A percentile compares a stretch with the other conserved stretches of the same genome.
Conservation (phyloP, 2,113 vertebrate genomes). For the Azemiops feae region DNA sequence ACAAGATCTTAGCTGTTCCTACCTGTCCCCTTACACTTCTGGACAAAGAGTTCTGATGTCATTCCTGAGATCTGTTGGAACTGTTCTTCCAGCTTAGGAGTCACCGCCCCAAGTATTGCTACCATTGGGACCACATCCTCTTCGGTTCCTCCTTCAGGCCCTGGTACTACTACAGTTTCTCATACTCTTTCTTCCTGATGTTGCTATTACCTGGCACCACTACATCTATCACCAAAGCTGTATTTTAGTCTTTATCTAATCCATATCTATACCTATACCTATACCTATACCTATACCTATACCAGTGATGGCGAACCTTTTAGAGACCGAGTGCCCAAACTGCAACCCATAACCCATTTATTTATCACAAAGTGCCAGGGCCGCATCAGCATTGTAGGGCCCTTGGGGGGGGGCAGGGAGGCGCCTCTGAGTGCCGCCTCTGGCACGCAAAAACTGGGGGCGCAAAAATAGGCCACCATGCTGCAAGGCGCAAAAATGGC, state of each 20-base stretch:
- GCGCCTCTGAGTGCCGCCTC: too few relatives aligned
- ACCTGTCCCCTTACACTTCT: neutral
- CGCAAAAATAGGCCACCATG: too few relatives aligned
- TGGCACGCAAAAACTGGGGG: too few relatives aligned
- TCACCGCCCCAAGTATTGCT: neutral
- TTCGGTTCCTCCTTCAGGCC: neutral
- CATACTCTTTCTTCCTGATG: neutral
- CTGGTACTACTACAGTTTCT: neutral
- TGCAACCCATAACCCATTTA: too few relatives aligned
- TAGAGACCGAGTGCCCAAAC: too few relatives aligned
- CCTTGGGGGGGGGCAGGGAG: too few relatives aligned
- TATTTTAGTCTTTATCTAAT: neutral
- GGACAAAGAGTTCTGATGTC: neutral
- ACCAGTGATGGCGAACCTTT: too few relatives aligned
- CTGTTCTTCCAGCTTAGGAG: neutral
- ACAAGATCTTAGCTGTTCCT: neutral
- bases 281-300: too few relatives aligned
- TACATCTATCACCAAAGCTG: neutral
- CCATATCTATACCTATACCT: too few relatives aligned
- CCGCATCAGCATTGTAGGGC: too few relatives aligned
- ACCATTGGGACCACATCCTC: neutral
- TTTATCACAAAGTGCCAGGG: too few relatives aligned
- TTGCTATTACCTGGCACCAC: neutral
- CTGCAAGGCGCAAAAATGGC: too few relatives aligned
- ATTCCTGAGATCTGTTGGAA: neutral